phyloP scores from a whole-genome alignment of 2,888 invertebrate species.

The Tinea trinotella region DNA sequence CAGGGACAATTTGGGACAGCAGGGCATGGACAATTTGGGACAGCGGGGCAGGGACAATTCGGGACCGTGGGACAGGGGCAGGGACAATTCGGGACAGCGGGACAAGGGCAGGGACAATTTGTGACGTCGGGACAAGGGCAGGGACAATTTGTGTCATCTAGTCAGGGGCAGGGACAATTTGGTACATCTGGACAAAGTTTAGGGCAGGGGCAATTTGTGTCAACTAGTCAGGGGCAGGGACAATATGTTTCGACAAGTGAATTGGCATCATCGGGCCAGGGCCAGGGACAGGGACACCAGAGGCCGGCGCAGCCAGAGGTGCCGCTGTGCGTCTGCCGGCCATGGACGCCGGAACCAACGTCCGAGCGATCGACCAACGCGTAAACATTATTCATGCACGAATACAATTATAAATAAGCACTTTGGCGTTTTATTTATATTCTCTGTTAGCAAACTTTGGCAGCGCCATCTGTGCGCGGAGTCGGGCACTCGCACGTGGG shows the following conservation, averaged over 20 bases:
- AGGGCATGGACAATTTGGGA: constrained; percentile 14
- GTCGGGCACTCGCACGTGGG: not conserved
- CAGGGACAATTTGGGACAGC: constrained; percentile 28
- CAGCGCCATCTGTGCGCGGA: not conserved
- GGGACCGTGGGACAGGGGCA: constrained; percentile 22
- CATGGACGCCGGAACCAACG: constrained; percentile 32
- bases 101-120: constrained; percentile 16
- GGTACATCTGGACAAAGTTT: not conserved
- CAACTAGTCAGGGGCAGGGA: not conserved
- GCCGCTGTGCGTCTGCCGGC: constrained; percentile 50
- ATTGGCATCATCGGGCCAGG: too few species aligned
- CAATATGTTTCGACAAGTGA: not conserved
- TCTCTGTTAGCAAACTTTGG: not conserved
- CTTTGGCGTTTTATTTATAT: too few species aligned
- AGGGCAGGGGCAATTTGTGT: not conserved
- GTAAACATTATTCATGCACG: not conserved
- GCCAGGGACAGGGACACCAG: not conserved
- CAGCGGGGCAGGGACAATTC: not conserved
- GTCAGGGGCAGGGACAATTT: not conserved
- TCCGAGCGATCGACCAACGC: not conserved
- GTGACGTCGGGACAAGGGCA: too few species aligned
- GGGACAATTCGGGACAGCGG: constrained; percentile 24
- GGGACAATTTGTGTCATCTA: not conserved
- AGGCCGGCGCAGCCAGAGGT: constrained; percentile 27
- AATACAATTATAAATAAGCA: too few species aligned